Percentiles rank a stretch among this genome's conserved stretches.
phyloP scores from a whole-genome alignment of 1,140 invertebrate genomes.

The Copidosoma floridanum region DNA sequence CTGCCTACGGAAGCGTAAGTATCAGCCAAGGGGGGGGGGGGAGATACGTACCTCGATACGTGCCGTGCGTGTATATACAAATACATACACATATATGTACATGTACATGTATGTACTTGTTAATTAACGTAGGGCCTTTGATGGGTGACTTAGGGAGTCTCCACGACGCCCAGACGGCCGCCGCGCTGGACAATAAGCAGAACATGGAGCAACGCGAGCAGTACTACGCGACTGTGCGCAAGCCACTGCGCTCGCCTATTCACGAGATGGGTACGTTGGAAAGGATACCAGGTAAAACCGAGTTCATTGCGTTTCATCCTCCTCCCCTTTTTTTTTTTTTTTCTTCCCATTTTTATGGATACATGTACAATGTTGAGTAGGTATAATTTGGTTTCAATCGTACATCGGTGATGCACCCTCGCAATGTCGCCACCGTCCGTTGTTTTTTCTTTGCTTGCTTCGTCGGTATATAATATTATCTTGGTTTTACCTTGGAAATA shows the following conservation, averaged over 20 bases:
- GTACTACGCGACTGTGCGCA: conserved; percentile 60
- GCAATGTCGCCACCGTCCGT: too few relatives aligned
- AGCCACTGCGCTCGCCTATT: conserved; percentile 56
- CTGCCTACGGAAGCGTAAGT: conserved; percentile 55
- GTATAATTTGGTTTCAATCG: too few relatives aligned
- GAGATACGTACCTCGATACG: too few relatives aligned
- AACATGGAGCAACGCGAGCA: conserved; percentile 60
- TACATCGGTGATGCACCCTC: too few relatives aligned
- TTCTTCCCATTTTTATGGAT: background rate
- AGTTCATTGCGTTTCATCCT: conserved; percentile 13
- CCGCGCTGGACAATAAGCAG: conserved; percentile 60
- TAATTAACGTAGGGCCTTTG: conserved; percentile 46
- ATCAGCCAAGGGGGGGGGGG: background rate
- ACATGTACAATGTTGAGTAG: too few relatives aligned
- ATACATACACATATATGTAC: too few relatives aligned
- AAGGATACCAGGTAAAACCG: conserved; percentile 59
- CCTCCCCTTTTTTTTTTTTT: conserved; percentile 1
- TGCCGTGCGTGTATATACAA: too few relatives aligned
- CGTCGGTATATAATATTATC: too few relatives aligned
- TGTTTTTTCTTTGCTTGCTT: too few relatives aligned
- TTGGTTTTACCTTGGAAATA: too few relatives aligned
- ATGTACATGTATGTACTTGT: too few relatives aligned
- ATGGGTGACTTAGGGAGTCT: conserved; percentile 53
- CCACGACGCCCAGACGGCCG: conserved; percentile 53
- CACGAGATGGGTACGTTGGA: conserved; percentile 55